Evolutionary conservation across 2,113 vertebrate genomes (phyloP).

Genomic region (Elanus axillaris): DNA sequence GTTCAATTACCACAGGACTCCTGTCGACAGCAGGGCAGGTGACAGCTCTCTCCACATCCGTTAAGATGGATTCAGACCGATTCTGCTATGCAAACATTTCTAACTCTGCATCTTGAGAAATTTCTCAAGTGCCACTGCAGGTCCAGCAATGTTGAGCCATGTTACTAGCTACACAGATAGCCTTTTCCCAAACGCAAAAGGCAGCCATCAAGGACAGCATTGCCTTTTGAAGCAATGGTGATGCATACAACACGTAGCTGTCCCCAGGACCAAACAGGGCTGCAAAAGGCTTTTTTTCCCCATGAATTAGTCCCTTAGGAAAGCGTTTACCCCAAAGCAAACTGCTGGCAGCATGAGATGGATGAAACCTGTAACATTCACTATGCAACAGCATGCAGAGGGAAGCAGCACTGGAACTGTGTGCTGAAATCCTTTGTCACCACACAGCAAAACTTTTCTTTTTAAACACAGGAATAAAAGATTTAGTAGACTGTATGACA

Average conservation of each 20-base stretch:
- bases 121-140: neutral
- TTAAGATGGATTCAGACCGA: fast-evolving
- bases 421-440: neutral
- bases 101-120: neutral
- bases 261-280: neutral
- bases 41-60: neutral
- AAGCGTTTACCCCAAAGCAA: conserved; percentile 10
- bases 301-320: neutral
- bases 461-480: conserved; percentile 48
- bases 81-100: neutral
- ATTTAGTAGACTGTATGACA: conserved; percentile 53
- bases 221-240: neutral
- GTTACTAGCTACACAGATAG: neutral
- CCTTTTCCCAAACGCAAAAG: fast-evolving
- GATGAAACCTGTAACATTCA: conserved; percentile 13
- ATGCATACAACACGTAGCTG: neutral
- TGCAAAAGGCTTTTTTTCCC: neutral
- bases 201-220: neutral
- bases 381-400: neutral
- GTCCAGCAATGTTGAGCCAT: fast-evolving
- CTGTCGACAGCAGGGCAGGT: neutral
- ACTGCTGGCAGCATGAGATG: neutral
- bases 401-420: neutral
- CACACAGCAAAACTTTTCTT: neutral
- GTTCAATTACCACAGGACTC: neutral